phyloP scores from a whole-genome alignment of 2,797 vertebrate species.

The Cirrhinus molitorella region DNA sequence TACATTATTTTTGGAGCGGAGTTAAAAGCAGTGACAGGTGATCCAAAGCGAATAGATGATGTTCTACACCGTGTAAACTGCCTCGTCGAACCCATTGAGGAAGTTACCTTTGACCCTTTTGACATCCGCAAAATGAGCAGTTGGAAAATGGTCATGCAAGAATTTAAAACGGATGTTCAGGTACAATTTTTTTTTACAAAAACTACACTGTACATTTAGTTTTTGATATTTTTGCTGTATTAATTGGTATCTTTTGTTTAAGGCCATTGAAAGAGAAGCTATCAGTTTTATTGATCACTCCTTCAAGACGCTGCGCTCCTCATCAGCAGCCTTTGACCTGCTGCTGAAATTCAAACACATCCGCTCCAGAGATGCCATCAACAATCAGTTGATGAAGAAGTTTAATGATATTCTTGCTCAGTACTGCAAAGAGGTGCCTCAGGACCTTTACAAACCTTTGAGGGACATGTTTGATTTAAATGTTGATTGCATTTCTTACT shows the following conservation, averaged over 20 bases:
- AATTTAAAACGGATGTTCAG: slow-evolving; percentile 84
- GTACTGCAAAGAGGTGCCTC: slow-evolving; percentile 90
- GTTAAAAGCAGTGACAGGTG: slow-evolving; percentile 86
- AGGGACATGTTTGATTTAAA: neutral
- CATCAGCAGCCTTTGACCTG: slow-evolving; percentile 90
- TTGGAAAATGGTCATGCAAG: slow-evolving; percentile 87
- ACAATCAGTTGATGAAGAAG: slow-evolving; percentile 89
- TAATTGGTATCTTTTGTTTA: slow-evolving; percentile 41
- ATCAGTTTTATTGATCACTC: slow-evolving; percentile 89
- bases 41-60: slow-evolving; percentile 83
- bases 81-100: slow-evolving; percentile 83
- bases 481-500: neutral
- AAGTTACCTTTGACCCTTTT: slow-evolving; percentile 87
- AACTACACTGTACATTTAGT: neutral
- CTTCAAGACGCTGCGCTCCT: slow-evolving; percentile 90
- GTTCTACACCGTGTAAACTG: slow-evolving; percentile 81
- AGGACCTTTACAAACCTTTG: neutral
- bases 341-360: slow-evolving; percentile 89
- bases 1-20: slow-evolving; percentile 88
- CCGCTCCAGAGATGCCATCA: slow-evolving; percentile 83
- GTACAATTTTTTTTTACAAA: slow-evolving; percentile 69
- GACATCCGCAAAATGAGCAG: slow-evolving; percentile 73
- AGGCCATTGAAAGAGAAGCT: slow-evolving; percentile 90
- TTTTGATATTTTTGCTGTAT: neutral
- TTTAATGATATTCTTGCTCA: slow-evolving; percentile 88